Evolutionary conservation across 2,888 invertebrate species (phyloP).

Genomic region (Belgica antarctica): DNA sequence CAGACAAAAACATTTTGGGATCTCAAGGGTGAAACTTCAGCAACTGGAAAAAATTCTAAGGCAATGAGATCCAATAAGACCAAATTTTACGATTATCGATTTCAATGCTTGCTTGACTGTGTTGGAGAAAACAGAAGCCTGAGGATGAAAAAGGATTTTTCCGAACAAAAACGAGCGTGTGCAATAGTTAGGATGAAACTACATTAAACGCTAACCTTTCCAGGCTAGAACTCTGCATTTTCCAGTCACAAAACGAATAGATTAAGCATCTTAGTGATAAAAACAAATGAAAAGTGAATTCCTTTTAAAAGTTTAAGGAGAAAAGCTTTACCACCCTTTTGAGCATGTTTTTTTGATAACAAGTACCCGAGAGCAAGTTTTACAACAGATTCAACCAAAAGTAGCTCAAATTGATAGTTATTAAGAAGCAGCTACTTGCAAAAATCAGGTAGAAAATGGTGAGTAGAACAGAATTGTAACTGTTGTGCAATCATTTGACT

Average conservation of each 20-base stretch:
- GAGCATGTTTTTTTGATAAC: too few species aligned
- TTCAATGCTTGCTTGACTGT: not conserved
- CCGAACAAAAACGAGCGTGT: slow-evolving; percentile 2
- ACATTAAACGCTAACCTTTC: not conserved
- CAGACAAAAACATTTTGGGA: not conserved
- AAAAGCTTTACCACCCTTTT: too few species aligned
- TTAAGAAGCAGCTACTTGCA: not conserved
- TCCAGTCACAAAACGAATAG: too few species aligned
- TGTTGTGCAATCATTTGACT: slow-evolving; percentile 1
- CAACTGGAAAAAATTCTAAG: not conserved
- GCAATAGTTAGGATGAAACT: slow-evolving; percentile 22
- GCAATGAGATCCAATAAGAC: not conserved
- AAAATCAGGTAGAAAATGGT: not conserved
- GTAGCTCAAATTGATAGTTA: too few species aligned
- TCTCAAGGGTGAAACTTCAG: not conserved
- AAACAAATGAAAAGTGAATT: too few species aligned
- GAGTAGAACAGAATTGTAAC: not conserved
- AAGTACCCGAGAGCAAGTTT: too few species aligned
- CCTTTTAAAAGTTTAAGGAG: too few species aligned
- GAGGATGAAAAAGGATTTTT: slow-evolving; percentile 4
- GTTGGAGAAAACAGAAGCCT: not conserved
- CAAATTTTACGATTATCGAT: slow-evolving; percentile 1
- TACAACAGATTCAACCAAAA: too few species aligned
- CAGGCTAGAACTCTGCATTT: not conserved
- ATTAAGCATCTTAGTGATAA: not conserved